A percentile compares a stretch with the other conserved stretches of the same genome.
Evolutionary conservation across 2,888 invertebrate genomes (phyloP).

Genomic region (Dryomyza anilis): DNA sequence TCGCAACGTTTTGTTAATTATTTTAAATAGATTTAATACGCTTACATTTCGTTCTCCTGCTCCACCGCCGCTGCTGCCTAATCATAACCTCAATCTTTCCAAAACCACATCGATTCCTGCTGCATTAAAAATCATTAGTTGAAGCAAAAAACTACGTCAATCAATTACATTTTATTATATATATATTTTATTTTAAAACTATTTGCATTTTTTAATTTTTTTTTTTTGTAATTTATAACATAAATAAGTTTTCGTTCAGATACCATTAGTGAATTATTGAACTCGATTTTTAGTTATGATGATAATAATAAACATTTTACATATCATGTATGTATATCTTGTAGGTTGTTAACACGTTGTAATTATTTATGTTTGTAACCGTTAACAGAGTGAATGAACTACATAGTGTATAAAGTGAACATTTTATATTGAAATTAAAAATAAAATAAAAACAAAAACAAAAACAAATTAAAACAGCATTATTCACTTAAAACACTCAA

Average conservation of each 20-base stretch:
- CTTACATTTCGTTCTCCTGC: not conserved
- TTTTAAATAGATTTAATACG: not conserved
- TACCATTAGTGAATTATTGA: slow-evolving; percentile 1
- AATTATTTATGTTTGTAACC: slow-evolving; percentile 23
- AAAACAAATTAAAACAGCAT: not conserved
- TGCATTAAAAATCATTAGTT: not conserved
- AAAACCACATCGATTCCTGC: not conserved
- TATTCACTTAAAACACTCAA: not conserved
- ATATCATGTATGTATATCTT: slow-evolving; percentile 4
- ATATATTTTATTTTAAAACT: too few species aligned
- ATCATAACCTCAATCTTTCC: not conserved
- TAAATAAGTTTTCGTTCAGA: slow-evolving; percentile 9
- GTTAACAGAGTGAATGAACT: not conserved
- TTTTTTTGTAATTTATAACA: slow-evolving; percentile 14
- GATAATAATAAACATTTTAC: not conserved
- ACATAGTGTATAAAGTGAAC: slow-evolving; percentile 18
- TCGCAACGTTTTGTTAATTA: slow-evolving; percentile 19
- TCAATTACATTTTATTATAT: slow-evolving; percentile 11
- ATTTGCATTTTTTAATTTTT: too few species aligned
- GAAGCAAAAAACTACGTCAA: not conserved
- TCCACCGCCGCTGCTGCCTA: not conserved
- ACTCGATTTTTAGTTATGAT: not conserved
- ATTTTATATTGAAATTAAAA: slow-evolving; percentile 23
- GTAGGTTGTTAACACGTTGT: slow-evolving; percentile 17
- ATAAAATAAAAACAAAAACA: slow-evolving; percentile 10